Base-by-base conservation (phyloP, 2,113 vertebrate genomes). In the Hiodon alosoides region DNA sequence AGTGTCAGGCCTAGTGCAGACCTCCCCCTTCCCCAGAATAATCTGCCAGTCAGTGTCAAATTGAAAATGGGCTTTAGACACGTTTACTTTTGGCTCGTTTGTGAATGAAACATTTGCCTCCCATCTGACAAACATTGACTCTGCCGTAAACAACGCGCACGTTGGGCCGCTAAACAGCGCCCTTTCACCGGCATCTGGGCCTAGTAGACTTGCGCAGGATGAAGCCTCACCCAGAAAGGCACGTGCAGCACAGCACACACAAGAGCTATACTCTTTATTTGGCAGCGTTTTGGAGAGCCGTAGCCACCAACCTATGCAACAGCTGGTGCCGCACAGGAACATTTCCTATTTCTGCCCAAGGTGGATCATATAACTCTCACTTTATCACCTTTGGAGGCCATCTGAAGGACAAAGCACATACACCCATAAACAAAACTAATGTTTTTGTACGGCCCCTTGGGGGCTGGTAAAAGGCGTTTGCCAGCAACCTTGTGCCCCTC, bases 341-440 rank as follows among this genome's bases (percentile, higher is more conserved):
- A 90, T 89, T 93, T 94, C 93, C 92, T 93, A 93, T 92, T 93
- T 90, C 87, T 92, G 90, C 90, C 83, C 84, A 82, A 89, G 88
- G 89, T 92, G 86, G 93, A 94, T 97, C 94, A 73, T 86, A 90
- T 96, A 93, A 90, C 93, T 97, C 91, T 90, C 93, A 90, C 92
- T 97, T 95, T 95, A 94, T 94, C 95, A 88, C 93, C 93, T 88
- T 84, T 91, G 85, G 91, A 95, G 94, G 94, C 94, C 92, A 90
- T 80, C 84, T 96, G 93, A 95, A 96, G 94, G 95, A 94, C 93
- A 93, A 92, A 92, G 90, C 81, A 80, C 87, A 87, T 86, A 84
- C 77, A 84, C 79, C 79, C 86, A 81, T 90, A 88, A 88, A 86
- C 89, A 92, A 90, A 94, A 90, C 93, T 92, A 93, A 93, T 92